Conservation (phyloP, 2,888 invertebrate genomes). For the Oeneis ivallda region DNA sequence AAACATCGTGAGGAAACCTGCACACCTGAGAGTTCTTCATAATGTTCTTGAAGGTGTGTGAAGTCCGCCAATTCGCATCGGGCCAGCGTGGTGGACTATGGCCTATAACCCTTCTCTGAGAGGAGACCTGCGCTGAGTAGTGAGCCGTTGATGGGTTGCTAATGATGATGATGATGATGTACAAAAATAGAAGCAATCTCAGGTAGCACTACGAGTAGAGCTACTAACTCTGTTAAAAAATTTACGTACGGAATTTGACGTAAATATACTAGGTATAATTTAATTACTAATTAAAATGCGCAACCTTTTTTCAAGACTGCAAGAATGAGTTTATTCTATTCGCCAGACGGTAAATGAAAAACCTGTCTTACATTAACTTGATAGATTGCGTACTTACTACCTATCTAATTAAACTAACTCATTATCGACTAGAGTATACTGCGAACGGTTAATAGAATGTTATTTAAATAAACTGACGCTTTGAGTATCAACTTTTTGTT, state of each 20-base stretch:
- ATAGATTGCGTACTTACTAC: constrained; percentile 15
- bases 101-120: too few species aligned
- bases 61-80: too few species aligned
- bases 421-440: not conserved
- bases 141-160: too few species aligned
- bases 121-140: too few species aligned
- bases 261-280: not conserved
- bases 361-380: constrained; percentile 24
- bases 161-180: too few species aligned
- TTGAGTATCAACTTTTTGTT: too few species aligned
- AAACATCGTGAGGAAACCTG: too few species aligned
- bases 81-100: too few species aligned
- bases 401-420: not conserved
- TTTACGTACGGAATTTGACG: not conserved
- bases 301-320: constrained; percentile 8
- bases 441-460: not conserved
- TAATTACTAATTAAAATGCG: constrained; percentile 11
- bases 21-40: too few species aligned
- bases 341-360: constrained; percentile 23
- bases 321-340: constrained; percentile 26
- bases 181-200: too few species aligned
- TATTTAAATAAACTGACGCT: constrained; percentile 18
- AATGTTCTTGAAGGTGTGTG: too few species aligned
- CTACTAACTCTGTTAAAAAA: not conserved
- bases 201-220: too few species aligned